Evolutionary conservation across 1,140 invertebrate species (phyloP).

Genomic region (Mycetomoellerius zeteki): DNA sequence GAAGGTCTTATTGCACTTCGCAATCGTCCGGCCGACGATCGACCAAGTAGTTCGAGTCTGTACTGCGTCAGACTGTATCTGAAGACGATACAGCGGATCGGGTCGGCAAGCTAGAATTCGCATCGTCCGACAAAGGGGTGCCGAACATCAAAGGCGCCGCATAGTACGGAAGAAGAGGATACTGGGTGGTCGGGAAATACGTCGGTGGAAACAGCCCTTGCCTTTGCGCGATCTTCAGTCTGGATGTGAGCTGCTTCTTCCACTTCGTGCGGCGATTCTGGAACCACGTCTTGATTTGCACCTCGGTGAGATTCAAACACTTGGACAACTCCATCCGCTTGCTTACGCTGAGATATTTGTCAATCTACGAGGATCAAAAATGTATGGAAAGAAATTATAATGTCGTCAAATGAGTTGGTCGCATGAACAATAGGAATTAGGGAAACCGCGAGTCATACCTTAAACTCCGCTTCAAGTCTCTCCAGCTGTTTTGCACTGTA

Average conservation of each 20-base stretch:
- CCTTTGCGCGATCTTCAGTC: slow-evolving; percentile 95
- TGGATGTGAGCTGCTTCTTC: slow-evolving; percentile 97
- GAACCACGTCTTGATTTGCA: slow-evolving; percentile 99
- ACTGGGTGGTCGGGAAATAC: slow-evolving; percentile 90
- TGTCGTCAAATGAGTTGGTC: not conserved
- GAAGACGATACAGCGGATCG: slow-evolving; percentile 65
- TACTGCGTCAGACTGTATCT: slow-evolving; percentile 65
- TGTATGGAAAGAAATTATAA: not conserved
- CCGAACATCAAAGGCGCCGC: slow-evolving; percentile 76
- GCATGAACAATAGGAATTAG: not conserved
- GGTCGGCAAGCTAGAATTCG: slow-evolving; percentile 52
- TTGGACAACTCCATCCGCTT: slow-evolving; percentile 98
- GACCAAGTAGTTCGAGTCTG: slow-evolving; percentile 63
- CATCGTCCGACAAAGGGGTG: slow-evolving; percentile 67
- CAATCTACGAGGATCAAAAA: slow-evolving; percentile 88
- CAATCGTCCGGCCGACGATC: slow-evolving; percentile 21
- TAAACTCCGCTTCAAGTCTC: slow-evolving; percentile 96
- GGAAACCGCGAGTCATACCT: slow-evolving; percentile 86
- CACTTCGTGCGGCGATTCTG: slow-evolving; percentile 98
- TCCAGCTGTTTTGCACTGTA: slow-evolving; percentile 98
- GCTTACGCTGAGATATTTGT: slow-evolving; percentile 98
- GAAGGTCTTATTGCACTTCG: slow-evolving; percentile 53
- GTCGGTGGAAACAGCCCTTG: slow-evolving; percentile 92
- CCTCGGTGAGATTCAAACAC: slow-evolving; percentile 95
- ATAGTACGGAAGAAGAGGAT: slow-evolving; percentile 88